Percentiles rank a stretch among this genome's conserved stretches.
These are phyloP conservation scores for Listronotus oregonensis DNA, from an alignment of 1,140 invertebrate genomes.

Conservation along the genomic window DNA sequence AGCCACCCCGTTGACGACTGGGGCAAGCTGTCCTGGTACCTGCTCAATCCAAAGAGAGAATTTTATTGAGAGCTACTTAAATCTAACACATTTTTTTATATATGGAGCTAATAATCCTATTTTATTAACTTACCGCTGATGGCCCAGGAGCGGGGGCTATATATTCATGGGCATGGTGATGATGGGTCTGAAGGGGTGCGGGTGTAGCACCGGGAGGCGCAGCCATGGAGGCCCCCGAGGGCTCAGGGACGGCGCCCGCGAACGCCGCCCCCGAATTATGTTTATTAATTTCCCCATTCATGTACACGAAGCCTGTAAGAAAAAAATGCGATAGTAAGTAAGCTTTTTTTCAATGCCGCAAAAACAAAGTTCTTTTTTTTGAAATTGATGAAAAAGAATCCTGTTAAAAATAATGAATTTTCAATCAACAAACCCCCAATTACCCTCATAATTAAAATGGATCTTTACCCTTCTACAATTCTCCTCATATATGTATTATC, in stretches of 20 bases:
- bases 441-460: no score
- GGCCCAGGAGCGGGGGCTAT: constrained; percentile 22
- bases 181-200: constrained; percentile 24
- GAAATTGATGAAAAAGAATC: no score
- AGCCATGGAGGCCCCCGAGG: constrained; percentile 36
- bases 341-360: no score
- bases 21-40: constrained; percentile 14
- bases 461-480: no score
- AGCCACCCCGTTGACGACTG: constrained; percentile 49
- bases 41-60: not conserved
- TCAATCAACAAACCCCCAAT: no score
- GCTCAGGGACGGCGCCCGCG: constrained; percentile 58
- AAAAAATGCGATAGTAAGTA: constrained; percentile 1
- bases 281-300: constrained; percentile 78
- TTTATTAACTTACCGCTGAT: constrained; percentile 16
- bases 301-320: constrained; percentile 71
- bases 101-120: no score
- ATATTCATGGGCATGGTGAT: constrained; percentile 15
- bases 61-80: no score
- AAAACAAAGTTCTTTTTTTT: no score
- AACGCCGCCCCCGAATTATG: constrained; percentile 69
- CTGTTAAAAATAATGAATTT: no score
- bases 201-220: constrained; percentile 11
- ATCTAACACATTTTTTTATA: no score
- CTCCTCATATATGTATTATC: no score